Percentiles rank a stretch among this genome's conserved stretches.
Conservation (phyloP, 2,888 invertebrate genomes). For the Tetragonula carbonaria region DNA sequence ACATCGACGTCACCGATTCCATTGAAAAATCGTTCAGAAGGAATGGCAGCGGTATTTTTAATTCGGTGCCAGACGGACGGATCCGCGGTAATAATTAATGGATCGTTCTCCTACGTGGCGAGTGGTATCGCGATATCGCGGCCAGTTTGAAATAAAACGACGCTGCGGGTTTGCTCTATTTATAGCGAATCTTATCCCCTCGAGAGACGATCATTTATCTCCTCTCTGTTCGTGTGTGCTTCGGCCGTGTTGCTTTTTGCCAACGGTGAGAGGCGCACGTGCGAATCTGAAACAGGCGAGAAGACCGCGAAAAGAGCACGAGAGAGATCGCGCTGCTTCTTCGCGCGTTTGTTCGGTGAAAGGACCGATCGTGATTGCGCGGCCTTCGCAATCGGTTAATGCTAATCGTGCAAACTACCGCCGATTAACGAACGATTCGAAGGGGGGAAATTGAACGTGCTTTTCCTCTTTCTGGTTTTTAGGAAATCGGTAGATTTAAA, state of each 20-base stretch:
- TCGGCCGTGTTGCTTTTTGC: slow-evolving; percentile 18
- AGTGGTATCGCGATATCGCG: slow-evolving; percentile 31
- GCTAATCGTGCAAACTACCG: slow-evolving; percentile 41
- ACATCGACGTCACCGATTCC: background rate
- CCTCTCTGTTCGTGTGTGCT: slow-evolving; percentile 31
- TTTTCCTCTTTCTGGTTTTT: background rate
- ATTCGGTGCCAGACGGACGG: slow-evolving; percentile 24
- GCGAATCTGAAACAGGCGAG: slow-evolving; percentile 21
- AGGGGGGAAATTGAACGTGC: background rate
- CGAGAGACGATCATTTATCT: slow-evolving; percentile 55
- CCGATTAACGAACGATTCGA: slow-evolving; percentile 14
- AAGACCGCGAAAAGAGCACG: slow-evolving; percentile 5
- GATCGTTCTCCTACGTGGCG: background rate
- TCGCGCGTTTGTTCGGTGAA: slow-evolving; percentile 39
- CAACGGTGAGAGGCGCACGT: slow-evolving; percentile 55
- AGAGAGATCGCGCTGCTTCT: slow-evolving; percentile 10
- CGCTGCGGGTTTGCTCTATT: slow-evolving; percentile 39
- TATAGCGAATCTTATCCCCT: slow-evolving; percentile 53
- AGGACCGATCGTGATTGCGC: slow-evolving; percentile 41
- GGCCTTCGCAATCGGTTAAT: background rate
- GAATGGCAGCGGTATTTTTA: slow-evolving; percentile 6
- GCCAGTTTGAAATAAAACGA: slow-evolving; percentile 40
- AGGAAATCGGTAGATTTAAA: background rate
- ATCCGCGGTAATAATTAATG: slow-evolving; percentile 47
- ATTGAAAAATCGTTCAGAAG: background rate